These are phyloP conservation scores for Nylanderia fulva DNA, from an alignment of 1,140 invertebrate species.

Conservation along the genomic window DNA sequence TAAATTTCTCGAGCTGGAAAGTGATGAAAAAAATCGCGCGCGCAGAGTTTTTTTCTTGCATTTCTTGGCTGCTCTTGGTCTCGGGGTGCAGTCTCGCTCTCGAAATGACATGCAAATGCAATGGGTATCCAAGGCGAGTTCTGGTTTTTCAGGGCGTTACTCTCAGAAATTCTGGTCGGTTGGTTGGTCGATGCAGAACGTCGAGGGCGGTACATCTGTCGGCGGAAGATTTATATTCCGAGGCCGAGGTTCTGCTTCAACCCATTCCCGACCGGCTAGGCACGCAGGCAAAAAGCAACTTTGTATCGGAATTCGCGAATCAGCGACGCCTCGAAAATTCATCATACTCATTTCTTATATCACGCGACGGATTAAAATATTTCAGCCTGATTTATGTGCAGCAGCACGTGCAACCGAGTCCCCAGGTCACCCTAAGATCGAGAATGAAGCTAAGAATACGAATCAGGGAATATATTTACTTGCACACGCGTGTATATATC, in stretches of 20 bases:
- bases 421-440: background rate
- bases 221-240: slow-evolving; percentile 82
- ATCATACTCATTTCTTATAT: slow-evolving; percentile 12
- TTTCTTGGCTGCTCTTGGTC: slow-evolving; percentile 13
- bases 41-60: slow-evolving; percentile 7
- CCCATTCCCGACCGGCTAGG: slow-evolving; percentile 57
- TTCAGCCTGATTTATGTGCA: background rate
- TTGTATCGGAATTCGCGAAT: slow-evolving; percentile 57
- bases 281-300: slow-evolving; percentile 59
- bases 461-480: background rate
- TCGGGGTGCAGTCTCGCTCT: slow-evolving; percentile 68
- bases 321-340: background rate
- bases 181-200: slow-evolving; percentile 80
- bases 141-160: slow-evolving; percentile 80
- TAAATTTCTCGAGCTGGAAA: background rate
- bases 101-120: slow-evolving; percentile 81
- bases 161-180: slow-evolving; percentile 78
- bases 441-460: background rate
- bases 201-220: slow-evolving; percentile 83
- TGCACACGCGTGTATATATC: background rate
- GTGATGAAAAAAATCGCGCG: background rate
- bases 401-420: background rate
- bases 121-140: slow-evolving; percentile 70
- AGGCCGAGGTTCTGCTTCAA: slow-evolving; percentile 71
- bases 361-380: slow-evolving; percentile 13